Conservation (phyloP, 1,140 invertebrate genomes). For the Chrysoperla carnea region DNA sequence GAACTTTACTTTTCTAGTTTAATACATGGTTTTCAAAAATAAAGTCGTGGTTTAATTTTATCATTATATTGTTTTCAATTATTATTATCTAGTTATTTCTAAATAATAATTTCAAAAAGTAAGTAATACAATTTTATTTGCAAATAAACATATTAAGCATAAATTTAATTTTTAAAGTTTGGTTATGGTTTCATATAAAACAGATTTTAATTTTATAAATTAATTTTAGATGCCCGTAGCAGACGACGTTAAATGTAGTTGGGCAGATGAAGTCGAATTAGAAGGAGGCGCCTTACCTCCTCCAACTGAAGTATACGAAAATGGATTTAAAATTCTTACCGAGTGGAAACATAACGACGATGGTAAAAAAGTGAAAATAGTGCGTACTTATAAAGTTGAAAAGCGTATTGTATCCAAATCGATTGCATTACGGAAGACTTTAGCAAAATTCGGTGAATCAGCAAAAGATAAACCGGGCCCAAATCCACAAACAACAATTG, state of each 20-base stretch:
- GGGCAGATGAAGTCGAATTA: slow-evolving; percentile 86
- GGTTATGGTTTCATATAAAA: too few species aligned
- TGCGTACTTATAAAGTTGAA: slow-evolving; percentile 83
- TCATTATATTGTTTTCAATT: too few species aligned
- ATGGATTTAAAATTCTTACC: slow-evolving; percentile 79
- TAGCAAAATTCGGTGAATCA: slow-evolving; percentile 88
- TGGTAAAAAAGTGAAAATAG: slow-evolving; percentile 72
- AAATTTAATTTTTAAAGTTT: too few species aligned
- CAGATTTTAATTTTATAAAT: too few species aligned
- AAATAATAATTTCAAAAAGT: too few species aligned
- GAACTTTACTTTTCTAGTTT: too few species aligned
- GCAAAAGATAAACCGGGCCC: slow-evolving; percentile 82
- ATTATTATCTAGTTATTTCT: too few species aligned
- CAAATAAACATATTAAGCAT: too few species aligned
- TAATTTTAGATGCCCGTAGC: slow-evolving; percentile 38
- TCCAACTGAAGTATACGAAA: slow-evolving; percentile 62
- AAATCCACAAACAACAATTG: slow-evolving; percentile 89
- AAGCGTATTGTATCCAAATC: slow-evolving; percentile 81
- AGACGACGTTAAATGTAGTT: slow-evolving; percentile 67
- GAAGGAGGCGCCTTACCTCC: slow-evolving; percentile 61
- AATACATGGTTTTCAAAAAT: too few species aligned
- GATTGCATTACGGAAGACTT: slow-evolving; percentile 80
- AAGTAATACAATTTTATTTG: too few species aligned
- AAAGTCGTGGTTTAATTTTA: too few species aligned
- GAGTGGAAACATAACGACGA: slow-evolving; percentile 86